A percentile compares a stretch with the other conserved stretches of the same genome.
These are phyloP conservation scores for Amphimallon solstitiale DNA, from an alignment of 2,888 invertebrate genomes.

Conservation along the genomic window DNA sequence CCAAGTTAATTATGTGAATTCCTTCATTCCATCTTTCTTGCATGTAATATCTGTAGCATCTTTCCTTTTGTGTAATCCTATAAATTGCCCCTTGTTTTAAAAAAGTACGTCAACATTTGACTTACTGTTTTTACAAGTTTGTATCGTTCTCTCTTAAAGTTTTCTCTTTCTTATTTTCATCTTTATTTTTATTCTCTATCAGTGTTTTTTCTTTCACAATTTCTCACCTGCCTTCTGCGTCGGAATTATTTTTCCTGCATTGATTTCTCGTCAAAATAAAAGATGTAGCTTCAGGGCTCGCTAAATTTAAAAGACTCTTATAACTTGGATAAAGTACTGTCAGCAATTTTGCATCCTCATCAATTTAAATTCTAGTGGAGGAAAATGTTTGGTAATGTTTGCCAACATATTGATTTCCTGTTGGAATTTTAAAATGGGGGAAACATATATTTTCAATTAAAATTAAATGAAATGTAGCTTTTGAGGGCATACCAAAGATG, in stretches of 20 bases:
- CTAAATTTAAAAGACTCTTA: conserved; percentile 26
- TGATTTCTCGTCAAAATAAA: neutral
- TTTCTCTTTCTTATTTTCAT: too few species aligned
- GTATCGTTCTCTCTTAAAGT: neutral
- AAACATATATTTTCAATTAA: too few species aligned
- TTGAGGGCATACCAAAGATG: too few species aligned
- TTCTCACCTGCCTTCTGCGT: neutral
- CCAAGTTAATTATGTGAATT: conserved; percentile 54
- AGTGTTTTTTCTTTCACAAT: neutral
- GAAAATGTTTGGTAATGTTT: conserved; percentile 27
- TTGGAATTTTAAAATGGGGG: too few species aligned
- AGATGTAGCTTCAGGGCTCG: neutral
- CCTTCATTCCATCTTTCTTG: conserved; percentile 54
- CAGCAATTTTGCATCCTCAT: conserved; percentile 33
- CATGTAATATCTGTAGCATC: conserved; percentile 49
- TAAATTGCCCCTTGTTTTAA: conserved; percentile 50
- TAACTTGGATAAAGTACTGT: conserved; percentile 6
- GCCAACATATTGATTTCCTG: conserved; percentile 8
- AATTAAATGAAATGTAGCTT: conserved; percentile 10
- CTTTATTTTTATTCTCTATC: too few species aligned
- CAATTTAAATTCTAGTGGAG: conserved; percentile 31
- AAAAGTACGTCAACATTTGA: conserved; percentile 41
- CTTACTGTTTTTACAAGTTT: conserved; percentile 5
- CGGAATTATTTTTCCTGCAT: conserved; percentile 14
- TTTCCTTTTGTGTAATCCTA: conserved; percentile 48